Conservation (phyloP, 2,888 invertebrate genomes). For the Drosophila koepferae region DNA sequence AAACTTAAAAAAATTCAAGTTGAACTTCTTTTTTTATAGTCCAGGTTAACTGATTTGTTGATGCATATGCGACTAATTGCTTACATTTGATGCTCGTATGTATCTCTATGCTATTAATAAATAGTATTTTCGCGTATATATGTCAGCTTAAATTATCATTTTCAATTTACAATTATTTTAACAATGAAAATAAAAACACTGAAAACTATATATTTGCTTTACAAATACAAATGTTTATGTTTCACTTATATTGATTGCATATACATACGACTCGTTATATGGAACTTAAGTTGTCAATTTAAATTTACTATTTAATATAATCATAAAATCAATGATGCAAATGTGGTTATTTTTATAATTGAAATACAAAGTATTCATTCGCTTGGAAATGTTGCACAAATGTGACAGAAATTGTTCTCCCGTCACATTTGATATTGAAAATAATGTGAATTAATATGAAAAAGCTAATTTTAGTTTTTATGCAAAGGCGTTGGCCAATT, state of each 20-base stretch:
- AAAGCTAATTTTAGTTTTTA: neutral
- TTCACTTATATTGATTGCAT: slow-evolving; percentile 27
- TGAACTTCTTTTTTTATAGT: neutral
- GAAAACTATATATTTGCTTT: neutral
- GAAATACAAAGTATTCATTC: slow-evolving; percentile 5
- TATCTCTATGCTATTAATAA: neutral
- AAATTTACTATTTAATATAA: slow-evolving; percentile 9
- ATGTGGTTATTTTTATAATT: slow-evolving; percentile 1
- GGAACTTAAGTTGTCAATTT: slow-evolving; percentile 20
- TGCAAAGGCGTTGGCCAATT: neutral
- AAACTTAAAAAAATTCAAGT: neutral
- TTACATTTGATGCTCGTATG: neutral
- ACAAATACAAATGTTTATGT: neutral
- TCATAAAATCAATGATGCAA: slow-evolving; percentile 9
- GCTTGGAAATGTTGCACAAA: slow-evolving; percentile 2
- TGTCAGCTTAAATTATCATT: neutral
- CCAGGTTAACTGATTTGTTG: neutral
- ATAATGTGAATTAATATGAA: neutral
- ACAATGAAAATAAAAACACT: neutral
- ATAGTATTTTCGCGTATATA: neutral
- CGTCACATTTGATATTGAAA: neutral
- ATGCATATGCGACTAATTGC: slow-evolving; percentile 15
- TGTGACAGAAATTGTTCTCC: neutral
- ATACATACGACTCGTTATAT: slow-evolving; percentile 22
- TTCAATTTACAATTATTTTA: slow-evolving; percentile 3